phyloP scores from a whole-genome alignment of 1,140 invertebrate genomes.

The Drosophila melanogaster region Release_6_plus_ISO1_MT NC_004354.4:3444001-3444500 shows the following conservation, averaged over 20 bases:
- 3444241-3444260: conserved; percentile 33
- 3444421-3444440: not conserved
- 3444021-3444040: conserved; percentile 23
- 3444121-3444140: conserved; percentile 2
- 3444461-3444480: not conserved
- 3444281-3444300: conserved; percentile 15
- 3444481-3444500: no score
- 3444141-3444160: not conserved
- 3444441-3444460: not conserved
- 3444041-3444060: conserved; percentile 54
- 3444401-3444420: not conserved
- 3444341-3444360: conserved; percentile 15
- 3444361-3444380: conserved; percentile 23
- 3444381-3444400: conserved; percentile 25
- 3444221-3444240: conserved; percentile 19
- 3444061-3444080: conserved; percentile 58
- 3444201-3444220: conserved; percentile 7
- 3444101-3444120: conserved; percentile 40
- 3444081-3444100: conserved; percentile 39
- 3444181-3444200: conserved; percentile 13
- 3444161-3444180: conserved; percentile 40
- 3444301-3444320: conserved; percentile 4
- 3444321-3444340: conserved; percentile 15
- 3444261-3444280: not conserved
- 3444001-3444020: conserved; percentile 53